A percentile compares a stretch with the other conserved stretches of the same genome.
phyloP scores from a whole-genome alignment of 2,113 vertebrate genomes.

The Erythrolamprus reginae region DNA sequence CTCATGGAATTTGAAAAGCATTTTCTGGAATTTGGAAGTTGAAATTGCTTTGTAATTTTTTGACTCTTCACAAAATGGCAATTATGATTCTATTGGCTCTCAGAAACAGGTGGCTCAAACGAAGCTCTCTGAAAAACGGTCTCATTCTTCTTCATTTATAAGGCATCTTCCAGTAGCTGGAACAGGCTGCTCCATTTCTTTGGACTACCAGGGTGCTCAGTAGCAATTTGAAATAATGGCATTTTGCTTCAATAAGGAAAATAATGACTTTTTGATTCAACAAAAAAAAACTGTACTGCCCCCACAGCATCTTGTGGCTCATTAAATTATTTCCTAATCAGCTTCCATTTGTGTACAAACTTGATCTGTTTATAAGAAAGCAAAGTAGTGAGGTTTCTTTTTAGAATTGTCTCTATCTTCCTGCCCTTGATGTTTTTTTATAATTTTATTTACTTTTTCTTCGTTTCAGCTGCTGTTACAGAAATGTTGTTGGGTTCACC shows the following conservation, averaged over 20 bases:
- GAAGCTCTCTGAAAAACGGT: not conserved
- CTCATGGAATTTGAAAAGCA: not conserved
- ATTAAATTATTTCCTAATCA: not conserved
- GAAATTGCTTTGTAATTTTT: not conserved
- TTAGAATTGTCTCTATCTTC: not conserved
- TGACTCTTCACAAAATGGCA: not conserved
- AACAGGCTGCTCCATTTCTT: not conserved
- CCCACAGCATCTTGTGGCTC: not conserved
- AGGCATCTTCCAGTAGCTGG: not conserved
- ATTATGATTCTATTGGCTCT: not conserved
- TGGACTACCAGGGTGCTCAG: not conserved
- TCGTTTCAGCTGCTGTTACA: not conserved
- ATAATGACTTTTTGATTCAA: not conserved
- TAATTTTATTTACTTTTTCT: not conserved
- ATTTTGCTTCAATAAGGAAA: not conserved
- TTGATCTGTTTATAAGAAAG: not conserved
- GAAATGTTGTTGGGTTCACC: not conserved
- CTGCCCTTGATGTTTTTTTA: not conserved
- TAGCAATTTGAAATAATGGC: not conserved
- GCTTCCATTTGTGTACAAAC: not conserved
- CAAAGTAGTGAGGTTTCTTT: not conserved
- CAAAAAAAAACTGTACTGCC: not conserved
- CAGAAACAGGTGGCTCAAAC: not conserved
- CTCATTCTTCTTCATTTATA: not conserved
- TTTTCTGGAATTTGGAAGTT: not conserved